phyloP scores from a whole-genome alignment of 2,113 vertebrate genomes.

The Hippocampus guttulatus region DNA sequence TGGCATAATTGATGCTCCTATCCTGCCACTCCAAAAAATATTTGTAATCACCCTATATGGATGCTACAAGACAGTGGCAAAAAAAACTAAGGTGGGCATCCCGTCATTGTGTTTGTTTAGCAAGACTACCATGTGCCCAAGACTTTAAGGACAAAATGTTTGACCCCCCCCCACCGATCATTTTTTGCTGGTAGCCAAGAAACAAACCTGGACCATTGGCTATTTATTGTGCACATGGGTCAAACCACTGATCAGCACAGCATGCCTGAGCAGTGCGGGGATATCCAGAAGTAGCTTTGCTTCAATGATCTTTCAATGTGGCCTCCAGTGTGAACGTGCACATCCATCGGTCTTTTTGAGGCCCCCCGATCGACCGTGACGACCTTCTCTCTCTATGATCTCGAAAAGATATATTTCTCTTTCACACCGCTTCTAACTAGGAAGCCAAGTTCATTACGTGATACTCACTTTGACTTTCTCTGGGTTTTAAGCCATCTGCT shows the following conservation, averaged over 20 bases:
- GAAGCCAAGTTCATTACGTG: constrained; percentile 20
- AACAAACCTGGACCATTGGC: constrained; percentile 28
- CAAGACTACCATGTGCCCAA: too few species aligned
- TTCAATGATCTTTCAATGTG: constrained; percentile 47
- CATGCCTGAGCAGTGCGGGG: constrained; percentile 33
- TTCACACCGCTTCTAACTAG: constrained; percentile 12
- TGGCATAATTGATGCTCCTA: too few species aligned
- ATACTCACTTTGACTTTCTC: constrained; percentile 24
- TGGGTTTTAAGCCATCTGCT: constrained; percentile 43
- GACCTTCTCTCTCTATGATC: constrained; percentile 30
- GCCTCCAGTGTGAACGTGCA: constrained; percentile 27
- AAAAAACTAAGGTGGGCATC: too few species aligned
- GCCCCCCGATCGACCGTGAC: constrained; percentile 21
- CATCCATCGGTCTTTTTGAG: constrained; percentile 48
- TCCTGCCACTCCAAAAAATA: too few species aligned
- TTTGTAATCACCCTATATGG: too few species aligned
- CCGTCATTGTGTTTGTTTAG: too few species aligned
- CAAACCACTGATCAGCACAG: constrained; percentile 39
- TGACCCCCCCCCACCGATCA: neutral
- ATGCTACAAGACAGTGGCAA: too few species aligned
- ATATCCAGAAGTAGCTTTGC: constrained; percentile 50
- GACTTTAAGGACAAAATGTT: neutral
- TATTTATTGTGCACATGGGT: constrained; percentile 52
- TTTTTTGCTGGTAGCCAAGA: constrained; percentile 23
- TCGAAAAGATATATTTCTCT: constrained; percentile 24